These are phyloP conservation scores for Lordiphosa fenestrarum DNA, from an alignment of 2,888 invertebrate species.

Conservation along the genomic window DNA sequence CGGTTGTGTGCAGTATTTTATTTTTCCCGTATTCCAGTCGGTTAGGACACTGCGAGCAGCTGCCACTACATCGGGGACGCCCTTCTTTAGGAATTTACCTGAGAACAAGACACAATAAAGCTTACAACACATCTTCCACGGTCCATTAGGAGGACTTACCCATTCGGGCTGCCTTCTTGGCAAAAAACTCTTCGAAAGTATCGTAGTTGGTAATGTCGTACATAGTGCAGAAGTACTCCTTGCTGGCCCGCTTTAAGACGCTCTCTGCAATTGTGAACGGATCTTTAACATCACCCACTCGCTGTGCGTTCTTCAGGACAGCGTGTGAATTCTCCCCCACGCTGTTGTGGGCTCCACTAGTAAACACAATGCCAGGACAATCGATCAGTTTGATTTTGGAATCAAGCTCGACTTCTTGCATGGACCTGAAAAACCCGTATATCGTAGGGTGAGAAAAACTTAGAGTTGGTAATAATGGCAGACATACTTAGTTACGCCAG, in stretches of 20 bases:
- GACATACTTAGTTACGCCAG: slow-evolving; percentile 92
- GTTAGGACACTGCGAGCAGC: slow-evolving; percentile 94
- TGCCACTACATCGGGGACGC: slow-evolving; percentile 90
- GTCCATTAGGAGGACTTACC: slow-evolving; percentile 78
- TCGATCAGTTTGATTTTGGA: slow-evolving; percentile 97
- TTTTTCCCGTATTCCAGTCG: slow-evolving; percentile 94
- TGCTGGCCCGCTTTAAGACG: slow-evolving; percentile 92
- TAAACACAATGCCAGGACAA: slow-evolving; percentile 96
- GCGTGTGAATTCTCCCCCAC: slow-evolving; percentile 79
- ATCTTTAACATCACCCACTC: slow-evolving; percentile 91
- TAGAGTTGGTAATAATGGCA: not conserved
- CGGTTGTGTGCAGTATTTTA: slow-evolving; percentile 94
- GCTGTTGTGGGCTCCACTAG: slow-evolving; percentile 78
- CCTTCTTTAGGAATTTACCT: slow-evolving; percentile 92
- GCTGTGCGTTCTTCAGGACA: slow-evolving; percentile 93
- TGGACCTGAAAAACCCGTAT: slow-evolving; percentile 82
- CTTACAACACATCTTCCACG: not conserved
- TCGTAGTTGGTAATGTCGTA: slow-evolving; percentile 86
- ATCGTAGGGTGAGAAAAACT: not conserved
- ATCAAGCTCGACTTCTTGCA: slow-evolving; percentile 97
- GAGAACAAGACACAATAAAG: not conserved
- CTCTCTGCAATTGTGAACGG: slow-evolving; percentile 92
- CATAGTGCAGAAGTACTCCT: slow-evolving; percentile 88
- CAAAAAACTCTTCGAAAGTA: slow-evolving; percentile 85
- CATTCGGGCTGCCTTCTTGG: slow-evolving; percentile 89